Evolutionary conservation across 2,888 invertebrate species (phyloP).

Genomic region (Platycnemis pennipes): DNA sequence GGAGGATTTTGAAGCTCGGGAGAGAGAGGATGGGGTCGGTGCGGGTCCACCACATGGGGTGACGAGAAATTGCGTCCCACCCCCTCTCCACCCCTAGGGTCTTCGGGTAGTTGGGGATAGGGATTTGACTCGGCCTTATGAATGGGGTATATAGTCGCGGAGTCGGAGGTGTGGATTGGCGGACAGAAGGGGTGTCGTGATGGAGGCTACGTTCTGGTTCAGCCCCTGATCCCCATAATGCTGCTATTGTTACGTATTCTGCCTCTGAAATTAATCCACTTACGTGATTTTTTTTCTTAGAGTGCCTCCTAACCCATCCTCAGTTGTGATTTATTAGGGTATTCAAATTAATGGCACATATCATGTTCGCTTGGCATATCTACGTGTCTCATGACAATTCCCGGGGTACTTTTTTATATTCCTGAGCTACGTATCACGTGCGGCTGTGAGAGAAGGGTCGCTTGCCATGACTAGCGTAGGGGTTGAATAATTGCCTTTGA

Average conservation of each 20-base stretch:
- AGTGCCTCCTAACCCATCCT: not conserved
- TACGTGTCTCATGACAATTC: not conserved
- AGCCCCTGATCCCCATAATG: conserved; percentile 29
- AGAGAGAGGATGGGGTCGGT: not conserved
- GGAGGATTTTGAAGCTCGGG: not conserved
- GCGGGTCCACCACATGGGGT: not conserved
- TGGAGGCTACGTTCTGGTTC: conserved; percentile 9
- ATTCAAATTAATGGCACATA: conserved; percentile 31
- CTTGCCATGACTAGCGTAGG: not conserved
- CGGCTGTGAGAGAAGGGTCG: not conserved
- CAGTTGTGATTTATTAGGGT: conserved; percentile 4
- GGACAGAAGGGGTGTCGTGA: not conserved
- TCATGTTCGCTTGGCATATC: conserved; percentile 5
- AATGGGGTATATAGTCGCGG: conserved; percentile 32
- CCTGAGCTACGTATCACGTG: not conserved
- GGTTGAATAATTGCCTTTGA: conserved; percentile 6
- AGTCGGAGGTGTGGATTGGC: not conserved
- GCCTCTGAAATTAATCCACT: conserved; percentile 20
- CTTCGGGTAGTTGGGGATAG: not conserved
- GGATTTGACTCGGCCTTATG: conserved; percentile 37
- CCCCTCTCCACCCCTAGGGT: not conserved
- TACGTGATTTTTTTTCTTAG: not conserved
- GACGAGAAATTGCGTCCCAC: not conserved
- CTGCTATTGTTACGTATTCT: conserved; percentile 35
- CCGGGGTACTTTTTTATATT: not conserved